A percentile compares a stretch with the other conserved stretches of the same genome.
These are phyloP conservation scores for Tipula unca DNA, from an alignment of 2,888 invertebrate genomes.

Conservation along the genomic window DNA sequence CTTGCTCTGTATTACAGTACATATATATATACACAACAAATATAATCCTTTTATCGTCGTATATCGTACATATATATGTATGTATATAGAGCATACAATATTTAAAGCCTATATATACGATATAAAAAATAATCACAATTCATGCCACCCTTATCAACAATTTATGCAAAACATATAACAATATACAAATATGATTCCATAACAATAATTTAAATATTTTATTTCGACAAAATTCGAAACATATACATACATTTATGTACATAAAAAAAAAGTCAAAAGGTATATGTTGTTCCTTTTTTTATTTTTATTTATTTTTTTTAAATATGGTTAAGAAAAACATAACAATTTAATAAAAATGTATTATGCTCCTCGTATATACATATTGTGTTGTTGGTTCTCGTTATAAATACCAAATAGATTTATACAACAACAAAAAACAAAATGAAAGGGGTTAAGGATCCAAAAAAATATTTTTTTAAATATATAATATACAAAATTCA, in stretches of 20 bases:
- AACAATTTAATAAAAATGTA: constrained; percentile 14
- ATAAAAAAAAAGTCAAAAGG: neutral
- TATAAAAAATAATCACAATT: neutral
- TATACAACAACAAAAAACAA: neutral
- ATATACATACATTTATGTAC: neutral
- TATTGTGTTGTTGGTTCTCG: neutral
- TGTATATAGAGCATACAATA: neutral
- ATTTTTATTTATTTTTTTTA: neutral
- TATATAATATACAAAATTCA: neutral
- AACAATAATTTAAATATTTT: constrained; percentile 14
- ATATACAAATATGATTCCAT: constrained; percentile 8
- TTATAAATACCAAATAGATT: neutral
- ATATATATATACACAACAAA: neutral
- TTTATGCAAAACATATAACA: neutral
- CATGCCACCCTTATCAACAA: constrained; percentile 8
- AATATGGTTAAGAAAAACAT: constrained; percentile 9
- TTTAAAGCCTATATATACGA: neutral
- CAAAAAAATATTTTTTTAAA: neutral
- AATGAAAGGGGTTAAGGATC: neutral
- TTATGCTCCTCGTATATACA: neutral
- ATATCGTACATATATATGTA: too few species aligned
- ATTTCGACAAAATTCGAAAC: neutral
- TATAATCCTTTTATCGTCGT: neutral
- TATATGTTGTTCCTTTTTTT: neutral
- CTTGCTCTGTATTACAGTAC: neutral